Evolutionary conservation across 2,888 invertebrate species (phyloP).

Genomic region (Eudasyphora cyanicolor): DNA sequence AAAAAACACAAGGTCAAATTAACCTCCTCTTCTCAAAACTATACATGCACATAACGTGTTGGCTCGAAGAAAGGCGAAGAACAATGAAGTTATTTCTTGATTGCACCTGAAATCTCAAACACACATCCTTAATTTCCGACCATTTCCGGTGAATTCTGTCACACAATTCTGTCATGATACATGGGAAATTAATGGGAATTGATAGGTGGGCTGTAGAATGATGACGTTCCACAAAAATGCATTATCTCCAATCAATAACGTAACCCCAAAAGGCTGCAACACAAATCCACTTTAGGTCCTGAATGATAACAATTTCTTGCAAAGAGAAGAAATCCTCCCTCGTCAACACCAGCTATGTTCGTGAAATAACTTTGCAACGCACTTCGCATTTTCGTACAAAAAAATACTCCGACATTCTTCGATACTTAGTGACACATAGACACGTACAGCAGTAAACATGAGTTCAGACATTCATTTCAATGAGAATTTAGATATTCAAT

Average conservation of each 20-base stretch:
- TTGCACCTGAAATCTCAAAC: not conserved
- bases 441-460: not conserved
- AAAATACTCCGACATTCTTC: not conserved
- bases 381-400: not conserved
- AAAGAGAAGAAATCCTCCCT: too few species aligned
- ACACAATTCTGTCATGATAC: conserved; percentile 4
- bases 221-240: not conserved
- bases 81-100: not conserved
- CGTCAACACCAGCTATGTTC: not conserved
- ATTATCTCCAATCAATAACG: not conserved
- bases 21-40: not conserved
- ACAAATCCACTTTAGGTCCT: too few species aligned
- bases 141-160: not conserved
- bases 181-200: not conserved
- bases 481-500: too few species aligned
- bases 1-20: not conserved
- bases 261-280: not conserved
- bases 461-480: too few species aligned
- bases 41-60: not conserved
- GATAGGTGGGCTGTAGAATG: not conserved
- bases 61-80: not conserved
- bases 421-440: not conserved
- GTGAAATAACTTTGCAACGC: not conserved
- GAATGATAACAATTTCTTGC: too few species aligned
- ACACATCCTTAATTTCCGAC: not conserved